A percentile compares a stretch with the other conserved stretches of the same genome.
These are phyloP conservation scores for Acronicta psi DNA, from an alignment of 2,888 invertebrate genomes.

Conservation along the genomic window DNA sequence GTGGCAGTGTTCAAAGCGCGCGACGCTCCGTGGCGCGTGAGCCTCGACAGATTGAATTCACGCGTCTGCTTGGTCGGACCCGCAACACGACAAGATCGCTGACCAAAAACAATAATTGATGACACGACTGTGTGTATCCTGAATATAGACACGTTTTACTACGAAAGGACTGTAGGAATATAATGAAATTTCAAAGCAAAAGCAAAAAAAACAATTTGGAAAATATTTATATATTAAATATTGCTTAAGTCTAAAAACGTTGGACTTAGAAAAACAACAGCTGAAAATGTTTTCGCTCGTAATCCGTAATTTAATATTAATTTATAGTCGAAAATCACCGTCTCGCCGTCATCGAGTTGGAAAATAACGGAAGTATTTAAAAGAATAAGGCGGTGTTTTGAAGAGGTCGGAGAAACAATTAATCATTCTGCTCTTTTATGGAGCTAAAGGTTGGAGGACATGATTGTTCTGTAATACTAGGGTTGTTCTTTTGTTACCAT, in stretches of 20 bases:
- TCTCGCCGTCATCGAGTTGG: slow-evolving; percentile 85
- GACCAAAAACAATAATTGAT: slow-evolving; percentile 35
- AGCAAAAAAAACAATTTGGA: neutral
- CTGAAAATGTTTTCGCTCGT: slow-evolving; percentile 74
- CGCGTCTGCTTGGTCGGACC: slow-evolving; percentile 39
- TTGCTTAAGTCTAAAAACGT: slow-evolving; percentile 25
- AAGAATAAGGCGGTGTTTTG: slow-evolving; percentile 87
- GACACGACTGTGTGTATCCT: slow-evolving; percentile 2
- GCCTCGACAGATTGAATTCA: slow-evolving; percentile 68
- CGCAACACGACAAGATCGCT: slow-evolving; percentile 31
- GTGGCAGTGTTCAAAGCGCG: slow-evolving; percentile 76
- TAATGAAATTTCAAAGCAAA: neutral
- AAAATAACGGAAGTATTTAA: slow-evolving; percentile 88
- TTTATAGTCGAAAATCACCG: slow-evolving; percentile 83
- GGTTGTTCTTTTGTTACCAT: slow-evolving; percentile 78
- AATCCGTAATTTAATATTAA: slow-evolving; percentile 85
- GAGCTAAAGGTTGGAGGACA: slow-evolving; percentile 85
- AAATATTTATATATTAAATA: slow-evolving; percentile 2
- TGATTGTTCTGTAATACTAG: slow-evolving; percentile 83
- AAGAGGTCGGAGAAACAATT: slow-evolving; percentile 88
- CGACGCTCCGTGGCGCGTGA: slow-evolving; percentile 61
- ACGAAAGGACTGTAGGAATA: neutral
- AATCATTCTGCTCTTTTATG: slow-evolving; percentile 86
- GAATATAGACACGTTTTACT: neutral
- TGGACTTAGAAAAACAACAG: slow-evolving; percentile 55